Evolutionary conservation across 2,113 vertebrate species (phyloP).

Genomic region (Pelecanus crispus): DNA sequence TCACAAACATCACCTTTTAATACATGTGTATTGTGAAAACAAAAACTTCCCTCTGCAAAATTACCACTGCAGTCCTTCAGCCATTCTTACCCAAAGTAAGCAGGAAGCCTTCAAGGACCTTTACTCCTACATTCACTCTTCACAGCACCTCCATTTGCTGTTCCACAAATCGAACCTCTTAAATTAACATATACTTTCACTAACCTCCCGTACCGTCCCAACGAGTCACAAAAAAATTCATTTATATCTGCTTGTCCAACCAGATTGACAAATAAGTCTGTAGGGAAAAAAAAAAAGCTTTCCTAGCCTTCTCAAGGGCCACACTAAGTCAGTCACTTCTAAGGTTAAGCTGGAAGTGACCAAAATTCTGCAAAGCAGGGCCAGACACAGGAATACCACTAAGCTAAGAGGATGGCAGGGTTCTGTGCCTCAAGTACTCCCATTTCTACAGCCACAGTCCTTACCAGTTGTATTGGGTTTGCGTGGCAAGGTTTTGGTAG

Average conservation of each 20-base stretch:
- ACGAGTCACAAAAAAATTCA: not conserved
- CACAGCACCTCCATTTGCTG: not conserved
- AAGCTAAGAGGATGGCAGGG: not conserved
- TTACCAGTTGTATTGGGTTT: not conserved
- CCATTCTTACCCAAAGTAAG: not conserved
- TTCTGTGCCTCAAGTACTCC: not conserved
- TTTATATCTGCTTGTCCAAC: not conserved
- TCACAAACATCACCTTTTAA: not conserved
- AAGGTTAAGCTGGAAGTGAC: not conserved
- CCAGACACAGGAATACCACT: not conserved
- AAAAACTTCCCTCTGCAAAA: not conserved
- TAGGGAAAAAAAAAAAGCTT: not conserved
- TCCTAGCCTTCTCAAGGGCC: not conserved
- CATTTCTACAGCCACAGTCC: not conserved
- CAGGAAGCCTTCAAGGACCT: not conserved
- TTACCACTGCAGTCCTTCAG: not conserved
- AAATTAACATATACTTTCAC: not conserved
- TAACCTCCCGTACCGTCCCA: not conserved
- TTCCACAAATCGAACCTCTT: not conserved
- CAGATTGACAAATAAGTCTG: not conserved
- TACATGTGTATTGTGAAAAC: not conserved
- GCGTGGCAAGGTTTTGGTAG: not conserved
- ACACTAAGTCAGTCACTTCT: not conserved
- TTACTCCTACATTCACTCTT: not conserved
- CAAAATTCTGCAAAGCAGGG: not conserved